A percentile compares a stretch with the other conserved stretches of the same genome.
These are phyloP conservation scores for Exaiptasia diaphana DNA, from an alignment of 64 coral and sea anemone species.

Conservation along the genomic window DNA sequence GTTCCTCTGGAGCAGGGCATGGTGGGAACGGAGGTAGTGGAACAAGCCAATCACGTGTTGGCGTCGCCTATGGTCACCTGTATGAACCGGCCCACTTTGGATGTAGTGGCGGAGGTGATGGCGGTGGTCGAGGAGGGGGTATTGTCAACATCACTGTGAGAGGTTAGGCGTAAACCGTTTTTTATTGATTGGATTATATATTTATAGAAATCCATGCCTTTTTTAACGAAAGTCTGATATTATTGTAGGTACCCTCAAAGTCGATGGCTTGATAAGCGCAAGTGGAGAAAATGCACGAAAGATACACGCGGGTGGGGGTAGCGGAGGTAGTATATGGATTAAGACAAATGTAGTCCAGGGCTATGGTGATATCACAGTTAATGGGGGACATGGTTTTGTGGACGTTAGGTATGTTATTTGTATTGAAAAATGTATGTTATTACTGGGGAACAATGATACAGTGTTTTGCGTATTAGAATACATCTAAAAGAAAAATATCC, in stretches of 20 bases:
- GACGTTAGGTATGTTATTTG: constrained; percentile 4
- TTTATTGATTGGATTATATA: no score
- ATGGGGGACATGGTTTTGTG: constrained; percentile 67
- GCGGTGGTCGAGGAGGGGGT: constrained; percentile 69
- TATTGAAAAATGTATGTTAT: no score
- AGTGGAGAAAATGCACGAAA: constrained; percentile 67
- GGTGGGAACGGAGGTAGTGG: constrained; percentile 86
- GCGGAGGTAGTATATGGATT: constrained; percentile 91
- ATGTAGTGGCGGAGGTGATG: constrained; percentile 63
- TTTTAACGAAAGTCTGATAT: no score
- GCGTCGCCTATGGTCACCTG: constrained; percentile 82
- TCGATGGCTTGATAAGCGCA: constrained; percentile 76
- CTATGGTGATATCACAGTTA: constrained; percentile 69
- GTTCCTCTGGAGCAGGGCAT: constrained; percentile 93
- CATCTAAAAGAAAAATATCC: no score
- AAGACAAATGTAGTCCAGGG: constrained; percentile 78
- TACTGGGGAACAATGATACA: no score
- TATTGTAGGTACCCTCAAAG: constrained; percentile 24
- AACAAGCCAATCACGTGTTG: constrained; percentile 61
- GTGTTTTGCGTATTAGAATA: no score
- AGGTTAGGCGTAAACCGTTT: no score
- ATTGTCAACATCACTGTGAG: constrained; percentile 66
- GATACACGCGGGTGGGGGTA: constrained; percentile 70
- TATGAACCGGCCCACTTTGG: constrained; percentile 88
- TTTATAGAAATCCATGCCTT: no score